phyloP scores from a whole-genome alignment of 2,797 vertebrate genomes.

The Hipposideros larvatus region DNA sequence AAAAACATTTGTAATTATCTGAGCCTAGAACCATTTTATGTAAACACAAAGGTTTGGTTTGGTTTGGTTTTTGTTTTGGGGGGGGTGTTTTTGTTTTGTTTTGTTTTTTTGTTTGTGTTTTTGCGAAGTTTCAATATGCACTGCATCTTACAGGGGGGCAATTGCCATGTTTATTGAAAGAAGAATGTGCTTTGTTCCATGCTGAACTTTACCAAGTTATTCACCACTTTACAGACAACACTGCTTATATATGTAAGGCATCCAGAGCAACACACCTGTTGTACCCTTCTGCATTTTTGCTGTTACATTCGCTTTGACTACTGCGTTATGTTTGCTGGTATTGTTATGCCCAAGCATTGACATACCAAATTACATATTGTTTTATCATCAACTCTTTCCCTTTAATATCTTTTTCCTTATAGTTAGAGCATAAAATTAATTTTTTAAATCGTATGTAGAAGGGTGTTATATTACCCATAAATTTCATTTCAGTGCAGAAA shows the following conservation, averaged over 20 bases:
- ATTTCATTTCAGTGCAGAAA: not conserved
- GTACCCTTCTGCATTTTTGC: not conserved
- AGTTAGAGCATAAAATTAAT: not conserved
- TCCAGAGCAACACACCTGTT: not conserved
- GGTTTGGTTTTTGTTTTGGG: not conserved
- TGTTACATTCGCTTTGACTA: not conserved
- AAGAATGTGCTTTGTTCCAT: not conserved
- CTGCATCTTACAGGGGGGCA: not conserved
- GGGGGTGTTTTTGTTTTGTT: not conserved
- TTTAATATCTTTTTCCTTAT: not conserved
- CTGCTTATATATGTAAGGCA: not conserved
- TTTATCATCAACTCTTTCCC: not conserved
- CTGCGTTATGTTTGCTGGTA: fast-evolving
- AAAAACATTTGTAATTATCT: constrained; percentile 28
- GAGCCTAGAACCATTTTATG: not conserved
- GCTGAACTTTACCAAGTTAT: not conserved
- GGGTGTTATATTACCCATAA: not conserved
- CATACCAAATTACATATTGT: not conserved
- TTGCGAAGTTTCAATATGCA: not conserved
- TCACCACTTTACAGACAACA: not conserved
- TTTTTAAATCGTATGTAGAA: not conserved
- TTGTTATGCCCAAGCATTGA: not conserved
- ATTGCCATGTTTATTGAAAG: not conserved
- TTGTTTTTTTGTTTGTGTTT: not conserved
- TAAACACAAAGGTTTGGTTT: not conserved